Conservation (phyloP, 1,140 invertebrate species). For the Drosophila ogumai region DNA sequence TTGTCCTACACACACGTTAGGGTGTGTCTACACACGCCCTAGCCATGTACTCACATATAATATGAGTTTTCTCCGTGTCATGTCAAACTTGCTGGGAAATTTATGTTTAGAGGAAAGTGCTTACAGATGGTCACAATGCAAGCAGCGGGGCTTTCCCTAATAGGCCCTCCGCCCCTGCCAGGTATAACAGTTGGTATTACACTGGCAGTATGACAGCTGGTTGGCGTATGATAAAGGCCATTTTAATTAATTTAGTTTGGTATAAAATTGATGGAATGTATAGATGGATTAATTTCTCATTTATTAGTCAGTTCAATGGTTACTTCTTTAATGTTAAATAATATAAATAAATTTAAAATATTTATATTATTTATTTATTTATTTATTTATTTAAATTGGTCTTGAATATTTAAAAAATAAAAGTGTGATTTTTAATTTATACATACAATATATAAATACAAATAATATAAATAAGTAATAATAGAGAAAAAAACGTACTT, state of each 20-base stretch:
- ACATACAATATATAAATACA: no score
- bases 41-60: conserved; percentile 60
- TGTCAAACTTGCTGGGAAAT: conserved; percentile 45
- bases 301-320: no score
- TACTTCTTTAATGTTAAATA: no score
- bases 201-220: conserved; percentile 6
- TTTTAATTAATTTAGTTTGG: conserved; percentile 10
- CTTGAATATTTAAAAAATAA: no score
- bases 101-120: conserved; percentile 41
- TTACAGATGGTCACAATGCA: conserved; percentile 17
- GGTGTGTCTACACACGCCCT: conserved; percentile 36
- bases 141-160: conserved; percentile 2
- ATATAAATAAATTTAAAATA: no score
- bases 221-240: not conserved
- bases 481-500: not conserved
- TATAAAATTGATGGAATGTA: no score
- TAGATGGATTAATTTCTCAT: not conserved
- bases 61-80: conserved; percentile 51
- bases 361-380: no score
- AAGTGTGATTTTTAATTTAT: no score
- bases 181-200: conserved; percentile 24
- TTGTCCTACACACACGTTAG: conserved; percentile 44
- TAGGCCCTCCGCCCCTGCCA: not conserved
- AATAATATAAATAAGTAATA: not conserved
- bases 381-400: no score